Evolutionary conservation across 2,797 vertebrate genomes (phyloP).

Genomic region (Pipistrellus kuhlii): DNA sequence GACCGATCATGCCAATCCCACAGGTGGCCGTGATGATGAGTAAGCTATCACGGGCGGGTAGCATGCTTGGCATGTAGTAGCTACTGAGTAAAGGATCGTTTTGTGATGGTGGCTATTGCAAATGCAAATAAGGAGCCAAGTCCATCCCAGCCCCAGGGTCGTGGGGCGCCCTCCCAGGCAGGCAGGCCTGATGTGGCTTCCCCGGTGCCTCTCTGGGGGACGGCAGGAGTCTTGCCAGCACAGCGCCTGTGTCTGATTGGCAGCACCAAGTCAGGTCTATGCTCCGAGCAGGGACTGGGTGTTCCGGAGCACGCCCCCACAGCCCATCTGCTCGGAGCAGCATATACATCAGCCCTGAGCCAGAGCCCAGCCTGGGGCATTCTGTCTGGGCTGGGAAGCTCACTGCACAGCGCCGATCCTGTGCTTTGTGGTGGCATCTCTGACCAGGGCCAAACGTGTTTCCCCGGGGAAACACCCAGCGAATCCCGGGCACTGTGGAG

Average conservation of each 20-base stretch:
- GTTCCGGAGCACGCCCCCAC: neutral
- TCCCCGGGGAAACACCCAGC: neutral
- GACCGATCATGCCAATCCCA: neutral
- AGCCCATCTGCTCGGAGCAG: neutral
- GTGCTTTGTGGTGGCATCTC: constrained; percentile 8
- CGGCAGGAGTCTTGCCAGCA: neutral
- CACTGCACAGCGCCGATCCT: neutral
- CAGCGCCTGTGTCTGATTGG: neutral
- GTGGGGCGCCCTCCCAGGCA: neutral
- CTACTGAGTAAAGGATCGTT: neutral
- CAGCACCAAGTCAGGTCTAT: neutral
- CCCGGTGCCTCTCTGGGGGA: neutral
- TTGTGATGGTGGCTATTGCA: neutral
- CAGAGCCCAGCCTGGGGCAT: neutral
- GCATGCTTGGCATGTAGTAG: neutral
- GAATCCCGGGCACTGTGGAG: neutral
- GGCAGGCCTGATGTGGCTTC: neutral
- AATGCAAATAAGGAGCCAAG: neutral
- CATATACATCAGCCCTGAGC: neutral
- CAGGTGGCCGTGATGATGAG: neutral
- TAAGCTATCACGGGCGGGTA: neutral
- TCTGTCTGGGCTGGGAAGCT: neutral
- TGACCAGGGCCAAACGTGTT: neutral
- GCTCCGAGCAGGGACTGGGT: neutral
- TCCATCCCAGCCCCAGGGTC: neutral